A percentile compares a stretch with the other conserved stretches of the same genome.
These are phyloP conservation scores for Microcebus ravelobensis DNA, from an alignment of 2,113 vertebrate species.

Conservation along the genomic window DNA sequence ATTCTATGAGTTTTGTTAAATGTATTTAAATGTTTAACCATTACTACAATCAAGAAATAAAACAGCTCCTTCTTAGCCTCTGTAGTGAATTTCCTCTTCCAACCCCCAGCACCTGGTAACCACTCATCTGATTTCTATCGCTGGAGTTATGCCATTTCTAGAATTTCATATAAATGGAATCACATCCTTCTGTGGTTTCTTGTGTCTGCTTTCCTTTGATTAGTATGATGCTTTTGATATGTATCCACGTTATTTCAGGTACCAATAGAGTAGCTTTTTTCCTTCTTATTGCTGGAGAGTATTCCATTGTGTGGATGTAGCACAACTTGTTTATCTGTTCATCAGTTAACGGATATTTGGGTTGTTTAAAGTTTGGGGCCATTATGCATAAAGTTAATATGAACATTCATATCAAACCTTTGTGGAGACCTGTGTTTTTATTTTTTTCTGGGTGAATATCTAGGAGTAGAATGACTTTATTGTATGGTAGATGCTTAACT, in stretches of 20 bases:
- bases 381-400: background rate
- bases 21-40: background rate
- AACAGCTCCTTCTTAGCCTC: background rate
- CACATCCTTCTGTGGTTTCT: background rate
- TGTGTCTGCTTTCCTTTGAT: background rate
- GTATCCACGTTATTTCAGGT: background rate
- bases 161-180: background rate
- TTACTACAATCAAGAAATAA: background rate
- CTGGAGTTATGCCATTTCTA: background rate
- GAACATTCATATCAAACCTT: background rate
- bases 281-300: background rate
- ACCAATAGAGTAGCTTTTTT: background rate
- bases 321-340: background rate
- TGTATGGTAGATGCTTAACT: background rate
- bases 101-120: rapidly evolving
- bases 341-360: background rate
- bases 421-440: background rate
- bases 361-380: background rate
- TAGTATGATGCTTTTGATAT: background rate
- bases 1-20: background rate
- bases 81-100: background rate
- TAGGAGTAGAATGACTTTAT: background rate
- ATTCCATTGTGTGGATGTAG: no score
- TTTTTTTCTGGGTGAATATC: background rate
- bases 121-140: background rate